Percentiles rank a stretch among this genome's conserved stretches.
Evolutionary conservation across 2,888 invertebrate genomes (phyloP).

Genomic region (Spisula solida): DNA sequence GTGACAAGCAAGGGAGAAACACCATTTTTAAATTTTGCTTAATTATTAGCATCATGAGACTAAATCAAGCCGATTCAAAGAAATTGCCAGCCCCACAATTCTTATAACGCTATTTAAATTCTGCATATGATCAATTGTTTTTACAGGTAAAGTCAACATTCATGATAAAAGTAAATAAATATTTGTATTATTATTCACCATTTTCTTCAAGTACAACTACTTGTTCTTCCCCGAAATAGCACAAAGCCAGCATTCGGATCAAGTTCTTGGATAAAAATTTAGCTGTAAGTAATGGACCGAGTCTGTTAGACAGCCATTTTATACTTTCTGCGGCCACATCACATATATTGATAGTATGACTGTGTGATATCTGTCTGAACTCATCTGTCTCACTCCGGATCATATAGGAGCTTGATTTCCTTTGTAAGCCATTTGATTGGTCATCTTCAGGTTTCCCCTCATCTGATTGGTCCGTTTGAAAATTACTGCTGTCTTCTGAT

Average conservation of each 20-base stretch:
- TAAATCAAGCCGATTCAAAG: too few relatives aligned
- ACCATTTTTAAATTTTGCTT: too few relatives aligned
- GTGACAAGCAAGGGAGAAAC: too few relatives aligned
- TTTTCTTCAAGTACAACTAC: constrained; percentile 71
- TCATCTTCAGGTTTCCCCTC: constrained; percentile 55
- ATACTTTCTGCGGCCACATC: constrained; percentile 86
- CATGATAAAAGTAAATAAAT: neutral
- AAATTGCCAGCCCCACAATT: too few relatives aligned
- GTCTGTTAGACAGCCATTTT: constrained; percentile 96
- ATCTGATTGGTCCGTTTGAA: constrained; percentile 58
- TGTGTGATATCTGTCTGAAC: constrained; percentile 78
- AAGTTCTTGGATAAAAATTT: constrained; percentile 96
- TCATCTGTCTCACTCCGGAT: constrained; percentile 86
- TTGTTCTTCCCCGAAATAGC: constrained; percentile 92
- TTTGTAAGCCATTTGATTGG: constrained; percentile 51
- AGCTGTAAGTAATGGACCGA: constrained; percentile 97
- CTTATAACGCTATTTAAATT: too few relatives aligned
- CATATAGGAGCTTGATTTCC: constrained; percentile 72
- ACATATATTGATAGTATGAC: constrained; percentile 84
- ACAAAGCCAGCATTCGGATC: constrained; percentile 96
- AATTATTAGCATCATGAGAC: too few relatives aligned
- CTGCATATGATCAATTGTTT: too few relatives aligned
- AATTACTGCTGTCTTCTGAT: constrained; percentile 48
- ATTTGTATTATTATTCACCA: constrained; percentile 68
- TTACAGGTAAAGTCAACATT: too few relatives aligned